Evolutionary conservation across 1,140 invertebrate genomes (phyloP), one percentile per base, ranked within the genome.

Genomic region (Gryllus bimaculatus): DNA sequence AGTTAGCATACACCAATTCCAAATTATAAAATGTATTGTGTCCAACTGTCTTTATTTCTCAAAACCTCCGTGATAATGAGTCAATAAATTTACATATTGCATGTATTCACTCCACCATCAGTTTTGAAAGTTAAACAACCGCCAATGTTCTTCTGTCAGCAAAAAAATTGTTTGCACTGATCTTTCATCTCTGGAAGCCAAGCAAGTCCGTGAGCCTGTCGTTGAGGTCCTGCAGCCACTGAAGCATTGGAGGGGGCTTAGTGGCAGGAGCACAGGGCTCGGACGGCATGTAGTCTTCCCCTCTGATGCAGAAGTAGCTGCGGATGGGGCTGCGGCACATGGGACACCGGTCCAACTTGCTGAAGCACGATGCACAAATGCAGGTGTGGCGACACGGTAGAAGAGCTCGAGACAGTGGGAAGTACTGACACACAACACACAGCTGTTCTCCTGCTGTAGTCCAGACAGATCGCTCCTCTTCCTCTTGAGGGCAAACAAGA

Each of bases 381-480:
- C 93, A 95, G 2, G 93, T 94, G 85, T 95, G 94, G 21, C 91
- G 85, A 87, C 94, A 96, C 0, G 94, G 94, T 80, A 95, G 86
- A 47, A 95, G 85, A n/a, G 93, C 93, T 78, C 93, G 87, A 4
- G 92, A 93, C 39, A 94, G 85, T 5, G 91, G 92, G 82, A 90
- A 91, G 81, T 89, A 90, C 82, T 94, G 92, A 85, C 93, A 95
- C 78, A 95, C 93, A 74, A 94, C 93, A 86, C 94, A 95, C 18
- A 93, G 85, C 82, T 92, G 91, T 81, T 91, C 90, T 48, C 87
- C 88, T 6, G 87, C 85, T 8, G 86, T 86, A 81, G 89, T 89
- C 89, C 88, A 89, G 8, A 89, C 83, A 26, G 86, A 86, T 78
- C 85, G 84, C 74, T 81, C 79, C 21, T 85, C 85, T 84, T 78